Evolutionary conservation across 2,888 invertebrate species (phyloP).

Genomic region (Sericinus montela): DNA sequence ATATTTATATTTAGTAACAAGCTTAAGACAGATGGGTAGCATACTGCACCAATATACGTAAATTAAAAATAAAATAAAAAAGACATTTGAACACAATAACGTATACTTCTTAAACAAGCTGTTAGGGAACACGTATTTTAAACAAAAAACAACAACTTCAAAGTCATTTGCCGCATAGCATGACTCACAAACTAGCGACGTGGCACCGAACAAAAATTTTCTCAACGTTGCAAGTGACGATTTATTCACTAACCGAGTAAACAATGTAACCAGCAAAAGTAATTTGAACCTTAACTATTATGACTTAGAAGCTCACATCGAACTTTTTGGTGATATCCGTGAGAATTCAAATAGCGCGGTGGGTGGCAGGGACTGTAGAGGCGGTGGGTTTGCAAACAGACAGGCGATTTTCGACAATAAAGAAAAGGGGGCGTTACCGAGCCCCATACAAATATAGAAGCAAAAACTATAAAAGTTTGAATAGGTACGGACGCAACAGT

Average conservation of each 20-base stretch:
- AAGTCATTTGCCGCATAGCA: conserved; percentile 31
- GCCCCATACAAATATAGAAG: conserved; percentile 48
- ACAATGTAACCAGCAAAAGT: conserved; percentile 15
- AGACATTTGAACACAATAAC: background rate
- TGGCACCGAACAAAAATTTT: conserved; percentile 50
- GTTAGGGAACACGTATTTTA: background rate
- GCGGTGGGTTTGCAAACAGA: conserved; percentile 71
- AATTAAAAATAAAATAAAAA: no score
- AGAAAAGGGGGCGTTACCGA: conserved; percentile 52
- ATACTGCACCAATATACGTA: no score
- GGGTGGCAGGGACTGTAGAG: conserved; percentile 58
- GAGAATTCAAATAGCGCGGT: conserved; percentile 40
- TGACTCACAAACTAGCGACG: conserved; percentile 34
- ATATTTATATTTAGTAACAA: background rate
- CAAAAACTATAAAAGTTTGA: conserved; percentile 44
- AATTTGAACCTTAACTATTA: conserved; percentile 26
- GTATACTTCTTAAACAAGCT: conserved; percentile 4
- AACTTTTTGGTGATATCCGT: conserved; percentile 15
- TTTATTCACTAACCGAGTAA: conserved; percentile 35
- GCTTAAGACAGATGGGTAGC: no score
- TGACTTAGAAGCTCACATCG: conserved; percentile 17
- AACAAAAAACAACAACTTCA: conserved; percentile 10
- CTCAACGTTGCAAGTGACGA: conserved; percentile 50
- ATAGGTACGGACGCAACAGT: conserved; percentile 44
- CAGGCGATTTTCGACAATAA: conserved; percentile 43